Evolutionary conservation across 2,888 invertebrate species (phyloP).

Genomic region (Plemyria rubiginata): DNA sequence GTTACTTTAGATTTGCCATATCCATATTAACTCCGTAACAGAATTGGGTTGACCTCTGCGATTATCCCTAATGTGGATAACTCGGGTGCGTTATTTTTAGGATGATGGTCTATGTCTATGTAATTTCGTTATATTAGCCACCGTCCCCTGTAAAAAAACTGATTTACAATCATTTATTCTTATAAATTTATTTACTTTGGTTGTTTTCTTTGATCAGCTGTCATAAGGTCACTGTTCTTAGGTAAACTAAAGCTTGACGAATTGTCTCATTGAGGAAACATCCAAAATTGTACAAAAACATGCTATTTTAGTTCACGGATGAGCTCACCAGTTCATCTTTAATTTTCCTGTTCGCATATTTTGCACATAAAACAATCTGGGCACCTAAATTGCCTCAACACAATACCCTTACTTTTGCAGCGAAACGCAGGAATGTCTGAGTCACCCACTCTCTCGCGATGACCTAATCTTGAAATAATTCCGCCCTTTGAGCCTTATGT

Average conservation of each 20-base stretch:
- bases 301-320: neutral
- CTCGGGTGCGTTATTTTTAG: too few species aligned
- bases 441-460: slow-evolving; percentile 28
- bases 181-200: neutral
- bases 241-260: neutral
- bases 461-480: slow-evolving; percentile 39
- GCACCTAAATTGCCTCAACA: slow-evolving; percentile 14
- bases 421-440: slow-evolving; percentile 27
- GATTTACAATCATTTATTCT: too few species aligned
- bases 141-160: too few species aligned
- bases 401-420: slow-evolving; percentile 32
- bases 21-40: too few species aligned
- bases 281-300: neutral
- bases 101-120: too few species aligned
- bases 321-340: slow-evolving; percentile 10
- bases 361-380: slow-evolving; percentile 1
- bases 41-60: too few species aligned
- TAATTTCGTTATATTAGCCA: too few species aligned
- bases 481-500: slow-evolving; percentile 28
- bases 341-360: slow-evolving; percentile 18
- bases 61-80: too few species aligned
- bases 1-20: too few species aligned
- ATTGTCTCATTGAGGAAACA: slow-evolving; percentile 5
- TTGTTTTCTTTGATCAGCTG: slow-evolving; percentile 1
- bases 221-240: neutral